Evolutionary conservation across 2,888 invertebrate genomes (phyloP), one percentile per base, ranked within the genome.

Genomic region (Ormia ochracea): DNA sequence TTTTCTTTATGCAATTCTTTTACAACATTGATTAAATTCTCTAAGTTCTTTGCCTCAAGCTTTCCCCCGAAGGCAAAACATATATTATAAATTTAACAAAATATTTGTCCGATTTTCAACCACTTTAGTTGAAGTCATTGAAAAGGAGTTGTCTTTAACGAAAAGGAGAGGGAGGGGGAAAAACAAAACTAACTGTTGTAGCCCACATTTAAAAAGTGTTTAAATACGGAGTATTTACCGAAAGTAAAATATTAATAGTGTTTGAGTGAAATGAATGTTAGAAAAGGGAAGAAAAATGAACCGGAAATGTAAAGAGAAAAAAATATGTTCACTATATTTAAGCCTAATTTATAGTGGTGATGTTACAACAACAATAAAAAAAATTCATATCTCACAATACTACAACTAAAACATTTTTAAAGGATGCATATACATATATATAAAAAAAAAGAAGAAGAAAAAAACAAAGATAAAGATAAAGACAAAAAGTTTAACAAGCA

Each of bases 321-420:
- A 75, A 78, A 78, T 81, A 77, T 79, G 79, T 81, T 66, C 78
- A 77, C 81, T 81, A 77, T 72, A 82, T 79, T 79, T 74, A 77
- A 79, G 81, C 69, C 82, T 82, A 82, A 82, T 82, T 82, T 82
- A 81, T 79, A 66, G 74, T 77, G 81, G 75, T 79, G 69, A 68
- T 78, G 78, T 78, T 78, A 70, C 61, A 68, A 38, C 45, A 52
- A 9, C 50, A 56, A 48, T 6, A n/a, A 68, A 36, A 31, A 43
- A 31, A 41, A 6, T 33, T 45, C 45, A 61, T 43, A 21, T 21
- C 6, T 5, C 17, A 9, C 73, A 9, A 28, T 17, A 31, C 6
- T 38, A 28, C 38, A 50, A 12, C 26, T 21, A 33, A 45, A 65
- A 45, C 38, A 33, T 28, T 41, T 52, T 63, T 59, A 12, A 19